phyloP scores from a whole-genome alignment of 2,888 invertebrate species.

The Epistrophe eligans region DNA sequence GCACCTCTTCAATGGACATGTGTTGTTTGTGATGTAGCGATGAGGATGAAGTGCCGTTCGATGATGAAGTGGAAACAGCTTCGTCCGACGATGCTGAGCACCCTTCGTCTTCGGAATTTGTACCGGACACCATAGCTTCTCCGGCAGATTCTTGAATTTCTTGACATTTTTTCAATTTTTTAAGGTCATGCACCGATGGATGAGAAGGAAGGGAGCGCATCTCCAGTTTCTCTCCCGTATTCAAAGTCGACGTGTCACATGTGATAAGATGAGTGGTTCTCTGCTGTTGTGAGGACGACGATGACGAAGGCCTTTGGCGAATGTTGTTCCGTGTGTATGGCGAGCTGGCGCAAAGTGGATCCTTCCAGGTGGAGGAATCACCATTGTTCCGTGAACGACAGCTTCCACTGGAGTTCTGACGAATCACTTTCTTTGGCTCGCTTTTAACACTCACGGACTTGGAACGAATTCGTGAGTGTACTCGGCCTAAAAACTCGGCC shows the following conservation, averaged over 20 bases:
- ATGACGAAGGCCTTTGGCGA: constrained; percentile 55
- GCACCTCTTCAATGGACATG: constrained; percentile 80
- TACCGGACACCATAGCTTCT: constrained; percentile 88
- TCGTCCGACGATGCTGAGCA: constrained; percentile 85
- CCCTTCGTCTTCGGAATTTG: constrained; percentile 86
- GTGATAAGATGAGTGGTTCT: constrained; percentile 80
- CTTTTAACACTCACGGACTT: constrained; percentile 83
- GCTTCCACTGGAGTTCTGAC: constrained; percentile 76
- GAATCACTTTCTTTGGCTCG: constrained; percentile 77
- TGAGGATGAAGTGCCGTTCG: constrained; percentile 83
- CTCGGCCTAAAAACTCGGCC: constrained; percentile 79
- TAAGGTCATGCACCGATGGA: constrained; percentile 81
- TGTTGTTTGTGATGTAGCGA: constrained; percentile 80
- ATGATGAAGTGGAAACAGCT: constrained; percentile 84
- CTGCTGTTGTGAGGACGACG: constrained; percentile 56
- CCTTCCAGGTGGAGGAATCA: constrained; percentile 77
- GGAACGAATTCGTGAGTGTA: constrained; percentile 83
- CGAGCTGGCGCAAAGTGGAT: constrained; percentile 77
- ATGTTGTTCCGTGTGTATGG: constrained; percentile 77
- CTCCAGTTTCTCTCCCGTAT: constrained; percentile 79
- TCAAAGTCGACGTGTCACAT: constrained; percentile 81
- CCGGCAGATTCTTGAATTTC: constrained; percentile 88
- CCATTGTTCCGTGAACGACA: constrained; percentile 73
- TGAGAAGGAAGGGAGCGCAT: constrained; percentile 80
- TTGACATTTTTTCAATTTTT: constrained; percentile 82